Conservation (phyloP, 2,797 vertebrate species). For the Tauraco hartlaubi region DNA sequence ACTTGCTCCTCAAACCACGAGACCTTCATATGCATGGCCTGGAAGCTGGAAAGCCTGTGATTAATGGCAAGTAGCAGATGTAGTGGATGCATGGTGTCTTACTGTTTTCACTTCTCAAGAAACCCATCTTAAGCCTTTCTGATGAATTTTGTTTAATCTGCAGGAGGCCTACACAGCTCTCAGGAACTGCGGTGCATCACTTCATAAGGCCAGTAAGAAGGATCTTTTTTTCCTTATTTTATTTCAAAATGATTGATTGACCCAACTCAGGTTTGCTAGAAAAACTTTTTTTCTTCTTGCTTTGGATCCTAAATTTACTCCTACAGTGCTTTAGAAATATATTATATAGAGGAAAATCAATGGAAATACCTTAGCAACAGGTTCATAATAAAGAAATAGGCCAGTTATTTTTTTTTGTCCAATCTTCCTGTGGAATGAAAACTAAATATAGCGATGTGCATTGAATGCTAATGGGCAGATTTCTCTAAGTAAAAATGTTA, state of each 20-base stretch:
- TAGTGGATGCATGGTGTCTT: not conserved
- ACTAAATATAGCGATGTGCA: not conserved
- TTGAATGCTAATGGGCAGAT: not conserved
- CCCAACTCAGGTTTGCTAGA: not conserved
- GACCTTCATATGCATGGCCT: not conserved
- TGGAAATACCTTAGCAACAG: not conserved
- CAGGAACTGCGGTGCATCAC: not conserved
- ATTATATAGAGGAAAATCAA: not conserved
- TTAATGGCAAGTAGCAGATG: not conserved
- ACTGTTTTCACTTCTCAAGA: not conserved
- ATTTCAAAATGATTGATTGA: not conserved
- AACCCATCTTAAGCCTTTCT: not conserved
- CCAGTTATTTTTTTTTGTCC: not conserved
- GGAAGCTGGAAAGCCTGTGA: not conserved
- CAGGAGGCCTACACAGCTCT: not conserved
- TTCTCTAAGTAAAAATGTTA: not conserved
- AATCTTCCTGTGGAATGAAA: not conserved
- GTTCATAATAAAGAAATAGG: conserved; percentile 31
- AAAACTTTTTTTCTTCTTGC: not conserved
- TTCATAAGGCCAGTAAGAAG: not conserved
- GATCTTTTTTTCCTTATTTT: not conserved
- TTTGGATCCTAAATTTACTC: conserved; percentile 5
- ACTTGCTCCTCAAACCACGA: not conserved
- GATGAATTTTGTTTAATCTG: not conserved
- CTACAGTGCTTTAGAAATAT: not conserved